Percentiles rank a stretch among this genome's conserved stretches.
phyloP scores from a whole-genome alignment of 2,113 vertebrate species.

The Uria aalge region DNA sequence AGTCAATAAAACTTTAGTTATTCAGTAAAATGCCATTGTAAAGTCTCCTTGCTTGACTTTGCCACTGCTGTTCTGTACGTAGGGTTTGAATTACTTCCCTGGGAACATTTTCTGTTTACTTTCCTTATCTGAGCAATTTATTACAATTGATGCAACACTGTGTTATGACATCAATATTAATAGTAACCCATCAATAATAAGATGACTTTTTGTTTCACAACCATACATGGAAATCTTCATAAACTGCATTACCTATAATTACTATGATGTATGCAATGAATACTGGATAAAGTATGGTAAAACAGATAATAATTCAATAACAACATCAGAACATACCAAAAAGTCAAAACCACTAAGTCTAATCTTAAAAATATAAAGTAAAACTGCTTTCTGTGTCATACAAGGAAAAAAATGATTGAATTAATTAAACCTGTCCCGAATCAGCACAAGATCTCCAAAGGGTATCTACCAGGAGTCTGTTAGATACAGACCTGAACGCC shows the following conservation, averaged over 20 bases:
- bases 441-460: background rate
- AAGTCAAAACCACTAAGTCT: background rate
- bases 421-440: background rate
- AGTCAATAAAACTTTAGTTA: slow-evolving; percentile 54
- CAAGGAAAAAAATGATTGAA: background rate
- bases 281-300: background rate
- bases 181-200: background rate
- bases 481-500: background rate
- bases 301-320: background rate
- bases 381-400: background rate
- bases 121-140: slow-evolving; percentile 1
- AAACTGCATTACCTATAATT: background rate
- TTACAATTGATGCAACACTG: background rate
- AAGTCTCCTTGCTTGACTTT: slow-evolving; percentile 56
- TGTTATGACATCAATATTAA: slow-evolving; percentile 31
- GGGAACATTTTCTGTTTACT: slow-evolving; percentile 24
- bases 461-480: background rate
- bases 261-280: background rate
- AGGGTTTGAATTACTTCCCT: background rate
- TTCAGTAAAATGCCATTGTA: background rate
- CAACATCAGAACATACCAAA: background rate
- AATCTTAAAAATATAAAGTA: background rate
- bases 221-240: background rate
- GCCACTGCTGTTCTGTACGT: background rate
- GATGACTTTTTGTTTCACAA: background rate